Evolutionary conservation across 2,888 invertebrate species (phyloP).

Genomic region (Marasmarcha lunaedactyla): DNA sequence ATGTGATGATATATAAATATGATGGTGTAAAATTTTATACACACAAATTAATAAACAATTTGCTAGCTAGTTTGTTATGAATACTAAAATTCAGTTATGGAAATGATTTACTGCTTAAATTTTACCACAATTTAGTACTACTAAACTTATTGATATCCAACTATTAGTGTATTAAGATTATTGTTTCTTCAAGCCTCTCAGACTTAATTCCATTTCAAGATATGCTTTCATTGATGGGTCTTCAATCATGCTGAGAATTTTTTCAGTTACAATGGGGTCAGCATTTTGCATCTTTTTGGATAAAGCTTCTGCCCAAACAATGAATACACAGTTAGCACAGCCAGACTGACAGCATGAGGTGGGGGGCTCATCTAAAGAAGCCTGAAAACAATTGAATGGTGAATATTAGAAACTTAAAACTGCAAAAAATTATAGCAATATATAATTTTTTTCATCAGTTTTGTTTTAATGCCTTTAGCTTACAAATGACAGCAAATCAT

Average conservation of each 20-base stretch:
- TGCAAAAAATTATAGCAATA: not conserved
- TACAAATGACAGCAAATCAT: not conserved
- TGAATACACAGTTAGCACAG: conserved; percentile 94
- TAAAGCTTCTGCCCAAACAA: conserved; percentile 87
- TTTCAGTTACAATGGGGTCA: conserved; percentile 76
- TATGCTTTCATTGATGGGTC: conserved; percentile 89
- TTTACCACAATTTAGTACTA: too few relatives aligned
- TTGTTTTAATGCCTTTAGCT: not conserved
- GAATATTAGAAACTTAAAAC: not conserved
- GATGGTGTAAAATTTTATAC: too few relatives aligned
- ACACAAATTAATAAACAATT: too few relatives aligned
- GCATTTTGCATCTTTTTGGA: conserved; percentile 70
- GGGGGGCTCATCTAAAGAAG: conserved; percentile 75
- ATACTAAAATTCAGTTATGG: too few relatives aligned
- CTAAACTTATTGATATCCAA: too few relatives aligned
- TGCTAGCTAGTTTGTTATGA: too few relatives aligned
- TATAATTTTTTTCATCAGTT: not conserved
- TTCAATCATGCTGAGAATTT: conserved; percentile 79
- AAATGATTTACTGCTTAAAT: too few relatives aligned
- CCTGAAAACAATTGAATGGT: conserved; percentile 28
- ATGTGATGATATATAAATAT: too few relatives aligned
- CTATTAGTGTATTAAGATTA: too few relatives aligned
- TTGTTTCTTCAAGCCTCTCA: conserved; percentile 30
- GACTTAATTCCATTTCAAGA: conserved; percentile 80
- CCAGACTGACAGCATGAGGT: conserved; percentile 92